Evolutionary conservation across 2,797 vertebrate species (phyloP), one percentile per base, ranked within the genome.

Genomic region (Scomberomorus guttatus): DNA sequence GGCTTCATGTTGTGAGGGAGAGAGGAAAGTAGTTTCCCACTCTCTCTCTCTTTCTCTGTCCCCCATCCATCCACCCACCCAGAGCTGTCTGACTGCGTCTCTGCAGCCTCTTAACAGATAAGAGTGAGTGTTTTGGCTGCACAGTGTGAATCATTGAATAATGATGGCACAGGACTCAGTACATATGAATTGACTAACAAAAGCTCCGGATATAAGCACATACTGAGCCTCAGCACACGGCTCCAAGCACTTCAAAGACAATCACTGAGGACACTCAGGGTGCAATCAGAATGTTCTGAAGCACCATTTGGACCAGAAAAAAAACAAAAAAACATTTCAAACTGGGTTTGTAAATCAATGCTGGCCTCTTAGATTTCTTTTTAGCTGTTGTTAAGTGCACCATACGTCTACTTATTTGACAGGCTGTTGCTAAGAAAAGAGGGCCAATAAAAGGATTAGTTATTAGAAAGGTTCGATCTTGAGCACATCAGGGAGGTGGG

Each of bases 91-190:
- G 89, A 90, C 89, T 88, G 84, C 46, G 66, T 91, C 82, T 88
- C 83, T 81, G 85, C 91, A 90, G 91, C 90, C 90, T 92, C 87
- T 90, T 84, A 84, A 81, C 87, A 86, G 89, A 92, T 90, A 90
- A 92, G 85, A 90, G 86, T 72, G 84, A 91, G 86, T 92, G 90
- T 93, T 93, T 89, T 92, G 91, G 90, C 87, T 88, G 90, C 87
- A 90, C 88, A 84, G 86, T 86, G 89, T 92, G 91, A 93, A 89
- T 92, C 88, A 91, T 75, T 92, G 89, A 92, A 92, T 93, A 90
- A 91, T 90, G 87, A 92, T 86, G 90, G 84, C 81, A 85, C 85
- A 90, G 85, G 79, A 90, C 79, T 86, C 78, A 6, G 84, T 83
- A 82, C 82, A 82, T 91, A 90, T 83, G 80, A 90, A 91, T 81